Evolutionary conservation across 1,140 invertebrate species (phyloP).

Genomic region (Lepidurus couesii): DNA sequence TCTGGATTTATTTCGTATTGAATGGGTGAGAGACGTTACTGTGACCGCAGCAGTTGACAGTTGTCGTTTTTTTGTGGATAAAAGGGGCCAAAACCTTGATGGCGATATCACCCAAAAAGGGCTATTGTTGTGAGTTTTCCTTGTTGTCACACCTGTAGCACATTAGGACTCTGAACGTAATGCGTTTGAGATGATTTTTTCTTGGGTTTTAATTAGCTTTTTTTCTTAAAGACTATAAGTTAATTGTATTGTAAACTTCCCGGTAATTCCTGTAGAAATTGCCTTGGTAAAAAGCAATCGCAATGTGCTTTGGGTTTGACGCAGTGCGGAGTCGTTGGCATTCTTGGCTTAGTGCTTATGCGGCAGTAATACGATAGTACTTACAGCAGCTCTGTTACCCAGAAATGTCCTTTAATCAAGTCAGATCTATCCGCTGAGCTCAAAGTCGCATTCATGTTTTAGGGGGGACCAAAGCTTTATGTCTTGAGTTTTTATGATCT

Average conservation of each 20-base stretch:
- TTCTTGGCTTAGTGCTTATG: neutral
- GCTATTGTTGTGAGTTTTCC: too few relatives aligned
- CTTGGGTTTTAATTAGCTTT: too few relatives aligned
- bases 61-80: neutral
- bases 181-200: too few relatives aligned
- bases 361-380: neutral
- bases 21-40: neutral
- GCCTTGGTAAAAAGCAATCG: neutral
- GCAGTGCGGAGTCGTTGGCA: slow-evolving; percentile 12
- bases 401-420: neutral
- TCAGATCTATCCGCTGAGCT: slow-evolving; percentile 1
- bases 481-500: slow-evolving; percentile 1
- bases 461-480: neutral
- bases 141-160: slow-evolving; percentile 9
- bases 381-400: neutral
- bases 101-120: neutral
- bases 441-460: neutral
- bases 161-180: neutral
- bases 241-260: too few relatives aligned
- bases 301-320: neutral
- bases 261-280: too few relatives aligned
- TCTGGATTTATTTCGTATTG: neutral
- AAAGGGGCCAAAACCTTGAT: neutral
- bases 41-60: neutral
- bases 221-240: too few relatives aligned